Evolutionary conservation across 2,113 vertebrate genomes (phyloP).

Genomic region (Cyprinodon brontotheroides): DNA sequence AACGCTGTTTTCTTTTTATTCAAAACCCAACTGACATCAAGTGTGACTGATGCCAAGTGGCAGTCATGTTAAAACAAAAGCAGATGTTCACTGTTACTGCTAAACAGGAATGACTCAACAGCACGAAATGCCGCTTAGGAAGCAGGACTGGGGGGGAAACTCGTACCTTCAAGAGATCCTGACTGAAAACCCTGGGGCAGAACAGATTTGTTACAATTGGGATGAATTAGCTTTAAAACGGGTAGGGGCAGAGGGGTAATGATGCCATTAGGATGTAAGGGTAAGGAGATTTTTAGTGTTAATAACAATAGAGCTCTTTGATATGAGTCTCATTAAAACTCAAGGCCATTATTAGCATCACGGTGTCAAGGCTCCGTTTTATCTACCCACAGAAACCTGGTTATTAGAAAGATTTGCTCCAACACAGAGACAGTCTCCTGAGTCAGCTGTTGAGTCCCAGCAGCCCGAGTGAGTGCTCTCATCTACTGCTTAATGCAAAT

Average conservation of each 20-base stretch:
- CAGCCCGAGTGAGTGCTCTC: slow-evolving; percentile 47
- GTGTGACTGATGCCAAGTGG: slow-evolving; percentile 38
- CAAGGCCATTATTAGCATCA: slow-evolving; percentile 33
- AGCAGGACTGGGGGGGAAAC: slow-evolving; percentile 17
- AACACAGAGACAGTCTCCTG: slow-evolving; percentile 41
- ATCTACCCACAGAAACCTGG: slow-evolving; percentile 44
- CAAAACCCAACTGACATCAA: slow-evolving; percentile 29
- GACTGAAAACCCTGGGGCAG: slow-evolving; percentile 25
- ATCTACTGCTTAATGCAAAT: slow-evolving; percentile 62
- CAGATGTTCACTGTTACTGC: slow-evolving; percentile 30
- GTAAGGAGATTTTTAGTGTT: slow-evolving; percentile 34
- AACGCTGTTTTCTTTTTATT: slow-evolving; percentile 26
- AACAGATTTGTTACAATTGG: slow-evolving; percentile 26
- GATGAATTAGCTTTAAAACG: slow-evolving; percentile 41
- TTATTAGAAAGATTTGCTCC: slow-evolving; percentile 65
- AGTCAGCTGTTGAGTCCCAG: slow-evolving; percentile 44
- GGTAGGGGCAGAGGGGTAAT: slow-evolving; percentile 48
- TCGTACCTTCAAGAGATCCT: slow-evolving; percentile 31
- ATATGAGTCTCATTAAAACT: slow-evolving; percentile 65
- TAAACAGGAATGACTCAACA: slow-evolving; percentile 65
- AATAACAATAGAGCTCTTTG: slow-evolving; percentile 46
- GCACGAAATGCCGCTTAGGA: slow-evolving; percentile 39
- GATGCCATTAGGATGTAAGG: slow-evolving; percentile 39
- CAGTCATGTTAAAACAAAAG: slow-evolving; percentile 57
- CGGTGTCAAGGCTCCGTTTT: slow-evolving; percentile 42